Conservation (phyloP, 2,888 invertebrate species). For the Drosophila siamana region DNA sequence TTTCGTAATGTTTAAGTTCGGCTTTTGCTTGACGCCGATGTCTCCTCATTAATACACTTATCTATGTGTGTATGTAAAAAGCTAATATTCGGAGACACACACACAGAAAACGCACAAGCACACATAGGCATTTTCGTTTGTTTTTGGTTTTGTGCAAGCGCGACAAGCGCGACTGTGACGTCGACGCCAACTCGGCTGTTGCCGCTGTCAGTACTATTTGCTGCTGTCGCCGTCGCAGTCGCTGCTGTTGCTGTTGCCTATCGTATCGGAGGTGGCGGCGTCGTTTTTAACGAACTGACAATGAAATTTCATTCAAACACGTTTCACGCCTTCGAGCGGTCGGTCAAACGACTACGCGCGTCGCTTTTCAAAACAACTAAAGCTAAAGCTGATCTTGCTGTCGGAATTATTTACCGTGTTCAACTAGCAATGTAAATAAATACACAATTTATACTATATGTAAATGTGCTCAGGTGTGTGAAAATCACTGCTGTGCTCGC, state of each 20-base stretch:
- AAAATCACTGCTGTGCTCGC: conserved; percentile 38
- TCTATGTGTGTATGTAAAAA: conserved; percentile 43
- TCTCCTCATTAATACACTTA: conserved; percentile 75
- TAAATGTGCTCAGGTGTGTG: conserved; percentile 1
- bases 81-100: conserved; percentile 43
- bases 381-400: conserved; percentile 38
- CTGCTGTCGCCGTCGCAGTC: background rate
- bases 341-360: conserved; percentile 66
- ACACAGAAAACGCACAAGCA: too few relatives aligned
- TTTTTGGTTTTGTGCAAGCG: conserved; percentile 55
- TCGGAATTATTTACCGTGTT: conserved; percentile 33
- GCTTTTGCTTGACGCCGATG: conserved; percentile 61
- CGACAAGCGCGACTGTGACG: conserved; percentile 53
- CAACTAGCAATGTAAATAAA: conserved; percentile 46
- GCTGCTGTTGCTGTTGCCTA: conserved; percentile 4
- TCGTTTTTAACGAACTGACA: conserved; percentile 65
- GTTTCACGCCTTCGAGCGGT: conserved; percentile 68
- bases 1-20: conserved; percentile 70
- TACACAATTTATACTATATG: background rate
- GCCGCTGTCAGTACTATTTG: conserved; percentile 24
- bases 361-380: conserved; percentile 39
- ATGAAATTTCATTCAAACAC: conserved; percentile 82
- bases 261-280: conserved; percentile 46
- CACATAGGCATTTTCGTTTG: conserved; percentile 8
- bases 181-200: conserved; percentile 55